Evolutionary conservation across 2,797 vertebrate genomes (phyloP), one percentile per base, ranked within the genome.

Genomic region (Siniperca scherzeri): DNA sequence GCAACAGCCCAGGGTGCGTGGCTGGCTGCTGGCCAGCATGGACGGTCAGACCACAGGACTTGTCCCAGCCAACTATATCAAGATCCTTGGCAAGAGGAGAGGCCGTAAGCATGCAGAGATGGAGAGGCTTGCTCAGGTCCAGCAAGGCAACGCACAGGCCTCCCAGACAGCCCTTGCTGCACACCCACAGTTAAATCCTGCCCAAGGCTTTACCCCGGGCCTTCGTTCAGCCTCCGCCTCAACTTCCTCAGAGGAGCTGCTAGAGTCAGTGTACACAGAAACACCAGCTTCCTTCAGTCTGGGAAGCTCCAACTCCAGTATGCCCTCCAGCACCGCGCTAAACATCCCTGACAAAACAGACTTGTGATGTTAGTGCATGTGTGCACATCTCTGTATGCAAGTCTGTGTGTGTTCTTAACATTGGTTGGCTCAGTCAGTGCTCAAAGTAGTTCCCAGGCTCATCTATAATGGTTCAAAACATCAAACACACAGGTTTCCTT

Each of bases 31-130:
- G 93, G 98, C 97, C 88, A 99, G 98, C 71, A 80, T 96, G 2
- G 97, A 98, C n/a, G 97, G 97, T 50, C 97, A 97, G 88, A 96
- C 96, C 74, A 96, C 96, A 14, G 98, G 98, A 89, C 97, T 99
- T 0, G 95, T 99, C 82, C 98, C 98, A 30, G 97, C 98, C 85
- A 99, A 98, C 95, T 98, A 99, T 30, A 96, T 99, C 77, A 98
- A 97, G 95, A 95, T 99, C 90, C 96, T 99, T 40, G 97, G 98
- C 69, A 99, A 96, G 94, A 97, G 98, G 93, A 97, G 96, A 94
- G 99, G 97, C 60, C 96, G 94, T 59, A 98, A 94, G 93, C 94
- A 96, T 0, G 75, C 91, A 1, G 97, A 97, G 85, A 81, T 88
- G 83, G 97, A 96, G 88, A 96, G 91, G 82, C 91, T 95, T 11